phyloP scores from a whole-genome alignment of 2,113 vertebrate genomes.

The Hucho hucho region DNA sequence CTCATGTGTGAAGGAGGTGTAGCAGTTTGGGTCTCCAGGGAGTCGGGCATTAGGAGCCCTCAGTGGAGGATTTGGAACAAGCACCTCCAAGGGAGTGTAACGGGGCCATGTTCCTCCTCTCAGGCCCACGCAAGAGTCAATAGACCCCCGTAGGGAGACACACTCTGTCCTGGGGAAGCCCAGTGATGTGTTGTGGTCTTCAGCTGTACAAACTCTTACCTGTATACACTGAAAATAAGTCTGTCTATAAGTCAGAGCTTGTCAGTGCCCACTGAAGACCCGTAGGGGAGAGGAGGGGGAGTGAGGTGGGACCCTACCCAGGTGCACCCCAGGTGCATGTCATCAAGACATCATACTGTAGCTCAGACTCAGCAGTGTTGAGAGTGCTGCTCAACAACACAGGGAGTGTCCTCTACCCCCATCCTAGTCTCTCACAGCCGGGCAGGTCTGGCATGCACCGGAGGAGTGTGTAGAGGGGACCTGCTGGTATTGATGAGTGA shows the following conservation, averaged over 20 bases:
- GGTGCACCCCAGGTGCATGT: neutral
- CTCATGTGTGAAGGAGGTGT: too few species aligned
- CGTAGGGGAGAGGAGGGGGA: neutral
- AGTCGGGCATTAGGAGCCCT: neutral
- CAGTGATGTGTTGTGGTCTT: neutral
- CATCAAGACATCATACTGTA: neutral
- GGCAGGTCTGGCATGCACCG: neutral
- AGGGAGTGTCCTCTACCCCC: neutral
- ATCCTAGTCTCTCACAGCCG: neutral
- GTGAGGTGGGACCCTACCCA: neutral
- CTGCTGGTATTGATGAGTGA: slow-evolving; percentile 37
- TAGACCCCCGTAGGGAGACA: neutral
- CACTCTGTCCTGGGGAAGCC: neutral
- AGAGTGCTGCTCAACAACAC: neutral
- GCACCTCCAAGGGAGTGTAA: neutral
- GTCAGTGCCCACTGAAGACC: neutral
- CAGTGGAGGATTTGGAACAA: neutral
- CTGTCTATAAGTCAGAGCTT: neutral
- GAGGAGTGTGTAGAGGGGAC: slow-evolving; percentile 10
- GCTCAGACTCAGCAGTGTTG: neutral
- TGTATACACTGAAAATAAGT: neutral
- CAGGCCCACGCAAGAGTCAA: neutral
- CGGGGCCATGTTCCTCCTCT: neutral
- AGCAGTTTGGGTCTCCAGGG: too few species aligned
- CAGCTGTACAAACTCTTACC: neutral